Evolutionary conservation across 2,888 invertebrate genomes (phyloP).

Genomic region (Chromoteleia sp.): DNA sequence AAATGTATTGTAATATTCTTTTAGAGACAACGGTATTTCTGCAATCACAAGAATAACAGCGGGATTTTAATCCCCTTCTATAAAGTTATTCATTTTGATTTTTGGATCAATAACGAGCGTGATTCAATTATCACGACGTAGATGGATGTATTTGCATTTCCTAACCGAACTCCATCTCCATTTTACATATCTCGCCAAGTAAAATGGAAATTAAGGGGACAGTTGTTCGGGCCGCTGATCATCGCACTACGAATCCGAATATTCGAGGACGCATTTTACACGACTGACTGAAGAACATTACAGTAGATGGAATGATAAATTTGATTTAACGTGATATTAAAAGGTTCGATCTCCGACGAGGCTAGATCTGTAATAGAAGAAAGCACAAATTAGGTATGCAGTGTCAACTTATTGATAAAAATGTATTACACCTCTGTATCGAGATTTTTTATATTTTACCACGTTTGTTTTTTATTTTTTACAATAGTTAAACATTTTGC

Average conservation of each 20-base stretch:
- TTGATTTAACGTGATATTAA: slow-evolving; percentile 56
- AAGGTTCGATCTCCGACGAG: slow-evolving; percentile 1
- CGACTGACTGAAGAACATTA: slow-evolving; percentile 49
- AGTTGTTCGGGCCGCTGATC: slow-evolving; percentile 64
- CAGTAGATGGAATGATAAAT: slow-evolving; percentile 47
- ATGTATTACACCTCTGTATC: too few species aligned
- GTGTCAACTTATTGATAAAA: too few species aligned
- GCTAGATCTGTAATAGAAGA: not conserved
- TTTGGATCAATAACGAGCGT: slow-evolving; percentile 60
- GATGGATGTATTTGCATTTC: slow-evolving; percentile 66
- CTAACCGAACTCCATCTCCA: slow-evolving; percentile 51
- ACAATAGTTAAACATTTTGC: too few species aligned
- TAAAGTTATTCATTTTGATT: slow-evolving; percentile 50
- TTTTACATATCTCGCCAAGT: slow-evolving; percentile 62
- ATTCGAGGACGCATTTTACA: slow-evolving; percentile 60
- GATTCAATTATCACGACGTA: slow-evolving; percentile 61
- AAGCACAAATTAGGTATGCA: not conserved
- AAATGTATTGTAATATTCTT: not conserved
- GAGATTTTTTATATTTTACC: too few species aligned
- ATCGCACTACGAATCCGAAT: slow-evolving; percentile 50
- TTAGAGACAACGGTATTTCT: slow-evolving; percentile 11
- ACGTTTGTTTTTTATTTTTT: too few species aligned
- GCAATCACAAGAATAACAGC: slow-evolving; percentile 16
- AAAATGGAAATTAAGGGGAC: slow-evolving; percentile 69
- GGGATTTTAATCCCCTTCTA: not conserved